These are phyloP conservation scores for Balanococcus diminutus DNA, from an alignment of 2,888 invertebrate species.

Conservation along the genomic window DNA sequence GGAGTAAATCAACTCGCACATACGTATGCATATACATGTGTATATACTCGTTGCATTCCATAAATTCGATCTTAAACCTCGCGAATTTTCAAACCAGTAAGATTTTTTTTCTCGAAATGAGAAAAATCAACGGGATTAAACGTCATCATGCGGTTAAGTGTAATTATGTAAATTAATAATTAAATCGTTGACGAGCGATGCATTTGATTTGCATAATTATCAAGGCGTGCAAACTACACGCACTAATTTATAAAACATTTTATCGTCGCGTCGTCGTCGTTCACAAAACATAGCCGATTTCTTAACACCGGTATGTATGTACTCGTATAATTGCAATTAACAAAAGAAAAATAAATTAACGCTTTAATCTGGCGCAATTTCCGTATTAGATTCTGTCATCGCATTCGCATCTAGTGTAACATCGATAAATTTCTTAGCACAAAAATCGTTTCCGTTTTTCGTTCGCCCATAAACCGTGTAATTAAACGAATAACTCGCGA, in stretches of 20 bases:
- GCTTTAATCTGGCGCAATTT: slow-evolving; percentile 4
- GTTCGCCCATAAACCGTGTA: not conserved
- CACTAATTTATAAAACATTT: slow-evolving; percentile 32
- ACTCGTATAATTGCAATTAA: slow-evolving; percentile 20
- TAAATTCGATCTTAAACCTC: too few species aligned
- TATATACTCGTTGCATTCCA: too few species aligned
- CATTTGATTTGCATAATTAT: slow-evolving; percentile 33
- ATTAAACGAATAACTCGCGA: not conserved
- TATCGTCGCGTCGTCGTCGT: not conserved
- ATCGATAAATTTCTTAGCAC: not conserved
- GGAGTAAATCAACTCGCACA: not conserved
- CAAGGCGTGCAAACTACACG: slow-evolving; percentile 11
- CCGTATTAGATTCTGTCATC: not conserved
- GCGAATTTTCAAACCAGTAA: too few species aligned
- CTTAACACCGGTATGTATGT: not conserved
- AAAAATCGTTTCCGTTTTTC: not conserved
- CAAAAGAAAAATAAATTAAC: slow-evolving; percentile 33
- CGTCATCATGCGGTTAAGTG: slow-evolving; percentile 6
- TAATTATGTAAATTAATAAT: slow-evolving; percentile 37
- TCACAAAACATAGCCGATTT: not conserved
- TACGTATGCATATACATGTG: too few species aligned
- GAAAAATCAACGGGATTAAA: not conserved
- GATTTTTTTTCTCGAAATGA: not conserved
- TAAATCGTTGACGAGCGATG: slow-evolving; percentile 34
- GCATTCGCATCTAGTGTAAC: not conserved